Conservation (phyloP, 2,797 vertebrate genomes). For the Nannoperca australis region DNA sequence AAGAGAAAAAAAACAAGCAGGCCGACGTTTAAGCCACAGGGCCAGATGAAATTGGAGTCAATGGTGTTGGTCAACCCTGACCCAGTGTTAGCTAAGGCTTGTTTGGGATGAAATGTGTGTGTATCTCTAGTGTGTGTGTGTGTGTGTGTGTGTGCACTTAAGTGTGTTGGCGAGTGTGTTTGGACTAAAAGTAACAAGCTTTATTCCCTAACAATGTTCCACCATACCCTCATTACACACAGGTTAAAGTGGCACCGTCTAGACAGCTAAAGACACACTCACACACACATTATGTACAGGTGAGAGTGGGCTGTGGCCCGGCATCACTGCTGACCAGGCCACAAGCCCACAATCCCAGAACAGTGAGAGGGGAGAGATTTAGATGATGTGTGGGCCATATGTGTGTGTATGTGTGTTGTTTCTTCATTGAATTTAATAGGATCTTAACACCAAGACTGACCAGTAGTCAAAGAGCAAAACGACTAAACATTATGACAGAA, state of each 20-base stretch:
- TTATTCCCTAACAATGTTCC: slow-evolving; percentile 83
- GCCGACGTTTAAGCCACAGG: slow-evolving; percentile 59
- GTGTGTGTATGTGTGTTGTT: slow-evolving; percentile 27
- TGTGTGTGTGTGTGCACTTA: slow-evolving; percentile 17
- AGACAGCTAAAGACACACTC: slow-evolving; percentile 65
- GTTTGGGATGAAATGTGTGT: slow-evolving; percentile 68
- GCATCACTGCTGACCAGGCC: slow-evolving; percentile 54
- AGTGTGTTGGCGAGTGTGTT: slow-evolving; percentile 65
- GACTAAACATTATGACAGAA: background rate
- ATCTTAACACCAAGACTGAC: slow-evolving; percentile 20
- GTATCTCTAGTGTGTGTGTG: slow-evolving; percentile 29
- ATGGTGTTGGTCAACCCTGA: slow-evolving; percentile 79
- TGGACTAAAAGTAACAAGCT: slow-evolving; percentile 81
- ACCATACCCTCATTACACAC: slow-evolving; percentile 84
- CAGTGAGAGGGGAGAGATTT: slow-evolving; percentile 39
- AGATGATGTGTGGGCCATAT: slow-evolving; percentile 38
- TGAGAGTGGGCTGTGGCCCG: slow-evolving; percentile 37
- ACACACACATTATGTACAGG: slow-evolving; percentile 42
- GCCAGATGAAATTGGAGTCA: slow-evolving; percentile 80
- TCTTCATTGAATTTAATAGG: slow-evolving; percentile 42
- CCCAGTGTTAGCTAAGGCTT: slow-evolving; percentile 70
- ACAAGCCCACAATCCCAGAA: slow-evolving; percentile 54
- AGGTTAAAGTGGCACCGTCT: slow-evolving; percentile 83
- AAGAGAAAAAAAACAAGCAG: slow-evolving; percentile 49
- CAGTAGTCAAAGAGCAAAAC: background rate